phyloP scores from a whole-genome alignment of 2,888 invertebrate genomes.

The Eupithecia dodoneata region DNA sequence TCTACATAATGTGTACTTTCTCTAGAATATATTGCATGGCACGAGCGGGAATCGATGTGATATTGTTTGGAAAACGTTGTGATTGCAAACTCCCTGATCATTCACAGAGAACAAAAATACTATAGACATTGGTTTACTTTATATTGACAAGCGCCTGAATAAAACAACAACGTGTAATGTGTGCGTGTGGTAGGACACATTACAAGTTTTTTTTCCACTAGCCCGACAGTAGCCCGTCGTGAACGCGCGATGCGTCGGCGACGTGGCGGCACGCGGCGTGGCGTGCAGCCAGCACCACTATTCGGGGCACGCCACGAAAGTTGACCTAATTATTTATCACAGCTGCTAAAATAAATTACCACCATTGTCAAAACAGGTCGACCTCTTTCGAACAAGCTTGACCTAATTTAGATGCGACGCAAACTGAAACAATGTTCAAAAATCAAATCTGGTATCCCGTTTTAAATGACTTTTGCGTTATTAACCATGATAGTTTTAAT shows the following conservation, averaged over 20 bases:
- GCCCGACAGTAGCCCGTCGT: background rate
- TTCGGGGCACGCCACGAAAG: background rate
- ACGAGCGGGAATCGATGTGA: conserved; percentile 10
- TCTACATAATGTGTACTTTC: background rate
- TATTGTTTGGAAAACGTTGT: background rate
- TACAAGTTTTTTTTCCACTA: background rate
- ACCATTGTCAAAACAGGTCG: conserved; percentile 25
- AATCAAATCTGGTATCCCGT: too few species aligned
- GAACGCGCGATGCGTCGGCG: background rate
- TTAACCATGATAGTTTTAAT: too few species aligned
- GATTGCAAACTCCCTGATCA: background rate
- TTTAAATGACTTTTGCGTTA: too few species aligned
- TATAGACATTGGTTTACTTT: background rate
- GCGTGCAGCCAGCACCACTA: conserved; percentile 1
- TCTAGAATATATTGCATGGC: conserved; percentile 7
- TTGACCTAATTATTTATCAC: conserved; percentile 30
- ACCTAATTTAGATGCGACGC: conserved; percentile 28
- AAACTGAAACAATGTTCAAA: conserved; percentile 19
- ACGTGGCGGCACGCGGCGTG: background rate
- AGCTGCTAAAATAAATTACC: conserved; percentile 25
- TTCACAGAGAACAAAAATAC: background rate
- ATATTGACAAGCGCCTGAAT: background rate
- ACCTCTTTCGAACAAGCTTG: conserved; percentile 26
- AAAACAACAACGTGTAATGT: background rate
- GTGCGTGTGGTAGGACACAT: background rate